These are phyloP conservation scores for Ophonus ardosiacus DNA, from an alignment of 2,888 invertebrate species.

Conservation along the genomic window DNA sequence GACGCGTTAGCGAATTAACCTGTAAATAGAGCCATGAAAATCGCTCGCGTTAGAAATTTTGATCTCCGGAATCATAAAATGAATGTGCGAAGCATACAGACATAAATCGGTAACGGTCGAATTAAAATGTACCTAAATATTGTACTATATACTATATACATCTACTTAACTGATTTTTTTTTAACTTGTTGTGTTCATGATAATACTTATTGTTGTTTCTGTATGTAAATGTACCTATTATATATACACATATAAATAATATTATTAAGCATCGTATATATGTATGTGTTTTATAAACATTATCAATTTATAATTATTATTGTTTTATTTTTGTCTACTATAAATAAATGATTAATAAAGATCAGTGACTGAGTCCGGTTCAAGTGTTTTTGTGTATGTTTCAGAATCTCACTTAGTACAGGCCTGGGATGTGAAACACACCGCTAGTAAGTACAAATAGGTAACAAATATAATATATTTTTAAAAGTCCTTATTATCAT, in stretches of 20 bases:
- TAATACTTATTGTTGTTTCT: conserved; percentile 75
- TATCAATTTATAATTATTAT: conserved; percentile 70
- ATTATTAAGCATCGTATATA: conserved; percentile 64
- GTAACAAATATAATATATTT: neutral
- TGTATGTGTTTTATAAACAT: conserved; percentile 65
- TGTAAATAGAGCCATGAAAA: conserved; percentile 57
- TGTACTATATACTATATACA: conserved; percentile 64
- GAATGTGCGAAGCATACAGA: conserved; percentile 56
- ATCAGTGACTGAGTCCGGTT: conserved; percentile 64
- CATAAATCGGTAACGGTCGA: conserved; percentile 51
- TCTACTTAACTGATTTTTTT: conserved; percentile 69
- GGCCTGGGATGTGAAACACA: neutral
- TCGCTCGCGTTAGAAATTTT: conserved; percentile 47
- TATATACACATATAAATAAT: conserved; percentile 72
- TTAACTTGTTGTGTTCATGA: conserved; percentile 76
- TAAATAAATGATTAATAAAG: conserved; percentile 74
- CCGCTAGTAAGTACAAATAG: neutral
- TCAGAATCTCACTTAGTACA: conserved; percentile 2
- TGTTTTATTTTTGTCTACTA: conserved; percentile 77
- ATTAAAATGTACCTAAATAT: conserved; percentile 69
- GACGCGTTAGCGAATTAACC: conserved; percentile 52
- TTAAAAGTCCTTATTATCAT: neutral
- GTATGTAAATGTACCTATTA: conserved; percentile 73
- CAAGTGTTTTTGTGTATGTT: conserved; percentile 36
- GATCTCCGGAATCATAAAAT: neutral